Percentiles rank a stretch among this genome's conserved stretches.
Conservation (phyloP, 2,888 invertebrate species). For the Pyrrhosoma nymphula region DNA sequence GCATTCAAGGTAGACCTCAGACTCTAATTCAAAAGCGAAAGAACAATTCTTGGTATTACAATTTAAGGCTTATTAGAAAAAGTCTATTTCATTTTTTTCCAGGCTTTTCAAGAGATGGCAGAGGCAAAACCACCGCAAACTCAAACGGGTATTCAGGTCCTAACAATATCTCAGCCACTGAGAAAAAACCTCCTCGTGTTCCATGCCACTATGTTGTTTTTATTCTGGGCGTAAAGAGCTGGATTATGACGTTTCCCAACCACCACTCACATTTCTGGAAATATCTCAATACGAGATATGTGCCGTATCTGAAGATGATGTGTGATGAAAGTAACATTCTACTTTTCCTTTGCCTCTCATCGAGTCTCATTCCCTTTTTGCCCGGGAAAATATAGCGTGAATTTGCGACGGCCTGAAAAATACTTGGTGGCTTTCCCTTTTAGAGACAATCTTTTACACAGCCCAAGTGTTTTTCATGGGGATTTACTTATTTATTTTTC, state of each 20-base stretch:
- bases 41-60: background rate
- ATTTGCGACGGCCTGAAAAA: background rate
- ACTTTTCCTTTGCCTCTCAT: background rate
- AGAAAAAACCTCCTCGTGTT: background rate
- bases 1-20: background rate
- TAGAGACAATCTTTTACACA: background rate
- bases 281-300: background rate
- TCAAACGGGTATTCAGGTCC: background rate
- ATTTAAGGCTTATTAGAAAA: background rate
- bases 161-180: background rate
- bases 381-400: background rate
- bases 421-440: conserved; percentile 17
- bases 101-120: background rate
- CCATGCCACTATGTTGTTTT: background rate
- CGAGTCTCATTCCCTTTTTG: background rate
- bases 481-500: background rate
- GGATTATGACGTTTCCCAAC: background rate
- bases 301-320: background rate
- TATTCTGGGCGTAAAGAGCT: background rate
- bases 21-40: background rate
- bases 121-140: background rate
- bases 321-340: background rate
- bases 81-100: background rate
- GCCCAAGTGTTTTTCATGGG: background rate
- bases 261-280: background rate